phyloP scores from a whole-genome alignment of 2,113 vertebrate genomes.

The Picathartes gymnocephalus region DNA sequence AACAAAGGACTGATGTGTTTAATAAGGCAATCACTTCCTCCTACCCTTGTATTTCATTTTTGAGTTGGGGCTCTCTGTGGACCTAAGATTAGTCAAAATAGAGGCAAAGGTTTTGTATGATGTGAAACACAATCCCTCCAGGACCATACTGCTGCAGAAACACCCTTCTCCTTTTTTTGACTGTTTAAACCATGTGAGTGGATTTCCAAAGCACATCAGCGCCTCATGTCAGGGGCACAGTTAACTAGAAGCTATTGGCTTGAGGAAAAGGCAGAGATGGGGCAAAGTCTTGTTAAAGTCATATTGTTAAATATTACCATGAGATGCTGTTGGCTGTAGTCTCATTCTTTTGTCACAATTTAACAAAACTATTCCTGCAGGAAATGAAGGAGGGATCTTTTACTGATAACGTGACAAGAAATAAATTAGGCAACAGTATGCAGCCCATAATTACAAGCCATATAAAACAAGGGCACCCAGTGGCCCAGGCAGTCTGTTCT shows the following conservation, averaged over 20 bases:
- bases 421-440: background rate
- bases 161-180: background rate
- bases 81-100: background rate
- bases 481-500: background rate
- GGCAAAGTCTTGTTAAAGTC: background rate
- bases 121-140: background rate
- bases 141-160: background rate
- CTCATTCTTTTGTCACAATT: background rate
- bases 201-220: background rate
- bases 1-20: background rate
- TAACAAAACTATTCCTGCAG: background rate
- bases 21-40: background rate
- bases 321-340: background rate
- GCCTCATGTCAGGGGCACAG: background rate
- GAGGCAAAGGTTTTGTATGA: background rate
- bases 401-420: background rate
- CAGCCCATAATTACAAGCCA: background rate
- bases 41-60: background rate
- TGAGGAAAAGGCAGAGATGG: background rate
- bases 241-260: background rate
- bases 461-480: background rate
- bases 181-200: background rate
- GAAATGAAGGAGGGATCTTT: background rate
- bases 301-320: background rate
- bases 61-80: background rate